Percentiles rank a stretch among this genome's conserved stretches.
These are phyloP conservation scores for Leiothrix lutea DNA, from an alignment of 2,113 vertebrate species.

Conservation along the genomic window DNA sequence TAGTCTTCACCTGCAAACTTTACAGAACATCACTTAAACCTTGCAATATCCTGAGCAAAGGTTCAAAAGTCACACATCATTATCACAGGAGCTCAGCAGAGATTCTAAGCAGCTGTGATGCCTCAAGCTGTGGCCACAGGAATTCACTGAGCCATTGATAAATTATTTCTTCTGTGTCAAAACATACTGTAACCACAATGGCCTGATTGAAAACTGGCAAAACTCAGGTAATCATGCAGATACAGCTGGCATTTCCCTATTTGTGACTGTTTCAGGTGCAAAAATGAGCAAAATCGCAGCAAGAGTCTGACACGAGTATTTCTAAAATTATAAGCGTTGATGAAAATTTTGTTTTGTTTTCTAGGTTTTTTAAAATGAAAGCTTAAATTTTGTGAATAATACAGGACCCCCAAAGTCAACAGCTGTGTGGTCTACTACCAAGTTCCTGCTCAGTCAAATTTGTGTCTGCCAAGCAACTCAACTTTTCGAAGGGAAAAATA, in stretches of 20 bases:
- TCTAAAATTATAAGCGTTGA: not conserved
- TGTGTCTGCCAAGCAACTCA: not conserved
- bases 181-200: not conserved
- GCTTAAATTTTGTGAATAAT: not conserved
- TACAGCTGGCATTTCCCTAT: not conserved
- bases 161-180: not conserved
- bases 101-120: not conserved
- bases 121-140: not conserved
- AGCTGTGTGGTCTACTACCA: not conserved
- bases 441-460: not conserved
- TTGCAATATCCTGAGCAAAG: not conserved
- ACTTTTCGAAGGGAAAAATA: not conserved
- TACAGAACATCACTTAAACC: not conserved
- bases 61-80: not conserved
- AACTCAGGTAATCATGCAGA: not conserved
- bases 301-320: fast-evolving
- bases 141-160: not conserved
- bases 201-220: not conserved
- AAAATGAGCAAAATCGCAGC: not conserved
- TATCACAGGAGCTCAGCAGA: not conserved
- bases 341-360: not conserved
- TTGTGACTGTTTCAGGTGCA: not conserved
- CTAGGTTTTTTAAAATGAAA: not conserved
- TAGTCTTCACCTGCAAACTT: not conserved
- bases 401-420: not conserved